Conservation (phyloP, 2,888 invertebrate genomes). For the Pyrrhosoma nymphula region DNA sequence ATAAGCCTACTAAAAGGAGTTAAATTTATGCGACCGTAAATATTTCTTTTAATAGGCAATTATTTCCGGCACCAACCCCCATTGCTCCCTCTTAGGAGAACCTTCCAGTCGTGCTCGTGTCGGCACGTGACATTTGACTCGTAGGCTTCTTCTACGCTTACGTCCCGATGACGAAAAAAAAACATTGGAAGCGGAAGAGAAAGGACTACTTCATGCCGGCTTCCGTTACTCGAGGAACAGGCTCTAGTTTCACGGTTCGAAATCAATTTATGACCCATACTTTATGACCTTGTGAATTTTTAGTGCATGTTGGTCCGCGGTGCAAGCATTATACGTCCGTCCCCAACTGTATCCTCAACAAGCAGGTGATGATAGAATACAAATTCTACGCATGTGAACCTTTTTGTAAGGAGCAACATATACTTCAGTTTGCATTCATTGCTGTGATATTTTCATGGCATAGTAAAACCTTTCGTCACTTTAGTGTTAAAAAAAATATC, state of each 20-base stretch:
- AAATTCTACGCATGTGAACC: neutral
- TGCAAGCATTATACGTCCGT: neutral
- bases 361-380: neutral
- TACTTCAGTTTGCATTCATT: neutral
- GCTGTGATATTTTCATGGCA: neutral
- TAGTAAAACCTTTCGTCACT: neutral
- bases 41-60: slow-evolving; percentile 51
- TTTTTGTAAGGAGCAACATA: neutral
- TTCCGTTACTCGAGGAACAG: neutral
- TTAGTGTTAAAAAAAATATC: too few relatives aligned
- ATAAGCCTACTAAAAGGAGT: slow-evolving; percentile 42
- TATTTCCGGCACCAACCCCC: neutral
- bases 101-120: slow-evolving; percentile 10
- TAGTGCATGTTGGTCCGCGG: neutral
- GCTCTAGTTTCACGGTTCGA: slow-evolving; percentile 3
- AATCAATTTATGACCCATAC: neutral
- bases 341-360: neutral
- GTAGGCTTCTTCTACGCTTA: neutral
- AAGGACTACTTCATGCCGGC: slow-evolving; percentile 9
- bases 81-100: neutral
- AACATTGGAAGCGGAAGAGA: neutral
- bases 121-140: slow-evolving; percentile 14
- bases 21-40: slow-evolving; percentile 62
- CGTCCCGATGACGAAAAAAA: slow-evolving; percentile 1
- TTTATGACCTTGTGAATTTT: neutral